phyloP scores from a whole-genome alignment of 2,888 invertebrate genomes.

The Meliscaeva auricollis region DNA sequence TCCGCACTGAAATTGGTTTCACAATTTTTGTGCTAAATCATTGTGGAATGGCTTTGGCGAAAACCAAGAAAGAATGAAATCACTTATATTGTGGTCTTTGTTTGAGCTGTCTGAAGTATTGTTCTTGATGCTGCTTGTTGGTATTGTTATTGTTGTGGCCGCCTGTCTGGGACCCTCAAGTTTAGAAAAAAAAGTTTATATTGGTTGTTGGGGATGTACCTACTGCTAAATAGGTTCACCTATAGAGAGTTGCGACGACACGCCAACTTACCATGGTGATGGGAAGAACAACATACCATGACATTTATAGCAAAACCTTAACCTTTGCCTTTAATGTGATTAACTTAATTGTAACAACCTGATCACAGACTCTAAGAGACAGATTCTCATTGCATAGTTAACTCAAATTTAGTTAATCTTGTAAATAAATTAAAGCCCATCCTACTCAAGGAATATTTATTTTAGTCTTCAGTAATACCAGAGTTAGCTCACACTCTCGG shows the following conservation, averaged over 20 bases:
- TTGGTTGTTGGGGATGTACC: background rate
- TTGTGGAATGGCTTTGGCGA: slow-evolving; percentile 43
- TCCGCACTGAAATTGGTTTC: slow-evolving; percentile 57
- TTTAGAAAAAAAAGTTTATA: slow-evolving; percentile 39
- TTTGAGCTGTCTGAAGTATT: slow-evolving; percentile 43
- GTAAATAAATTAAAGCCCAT: too few relatives aligned
- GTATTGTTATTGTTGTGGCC: slow-evolving; percentile 12
- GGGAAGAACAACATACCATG: background rate
- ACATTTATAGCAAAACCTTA: background rate
- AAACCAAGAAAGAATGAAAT: slow-evolving; percentile 58
- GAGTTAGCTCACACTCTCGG: too few relatives aligned
- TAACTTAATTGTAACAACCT: too few relatives aligned
- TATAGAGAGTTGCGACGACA: background rate
- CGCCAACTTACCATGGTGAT: background rate
- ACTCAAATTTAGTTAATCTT: too few relatives aligned
- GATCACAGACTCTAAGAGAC: too few relatives aligned
- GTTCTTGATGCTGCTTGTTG: slow-evolving; percentile 17
- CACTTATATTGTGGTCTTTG: slow-evolving; percentile 66
- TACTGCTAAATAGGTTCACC: slow-evolving; percentile 16
- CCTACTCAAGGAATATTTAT: too few relatives aligned
- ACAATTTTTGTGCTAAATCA: slow-evolving; percentile 75
- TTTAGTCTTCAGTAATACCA: too few relatives aligned
- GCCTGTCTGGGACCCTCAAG: slow-evolving; percentile 36
- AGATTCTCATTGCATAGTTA: too few relatives aligned
- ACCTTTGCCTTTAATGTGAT: background rate